Percentiles rank a stretch among this genome's conserved stretches.
Conservation (phyloP, 2,888 invertebrate species). For the Barypeithes pellucidus region DNA sequence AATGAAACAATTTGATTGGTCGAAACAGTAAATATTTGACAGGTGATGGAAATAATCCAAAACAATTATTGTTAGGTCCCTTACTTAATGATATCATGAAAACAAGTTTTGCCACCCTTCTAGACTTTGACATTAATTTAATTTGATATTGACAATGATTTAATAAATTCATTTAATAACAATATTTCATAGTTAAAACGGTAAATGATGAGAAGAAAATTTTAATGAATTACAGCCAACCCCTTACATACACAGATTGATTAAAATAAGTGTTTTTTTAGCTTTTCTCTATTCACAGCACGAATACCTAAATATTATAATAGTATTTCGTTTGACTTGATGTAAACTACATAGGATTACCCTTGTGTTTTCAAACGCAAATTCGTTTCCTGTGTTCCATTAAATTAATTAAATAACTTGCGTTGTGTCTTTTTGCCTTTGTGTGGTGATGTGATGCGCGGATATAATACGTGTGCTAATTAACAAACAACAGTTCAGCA, state of each 20-base stretch:
- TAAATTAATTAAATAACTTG: constrained; percentile 34
- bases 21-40: too few species aligned
- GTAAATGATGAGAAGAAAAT: too few species aligned
- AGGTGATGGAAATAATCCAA: too few species aligned
- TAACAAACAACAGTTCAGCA: constrained; percentile 18
- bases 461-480: constrained; percentile 19
- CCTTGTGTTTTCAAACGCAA: constrained; percentile 16
- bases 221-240: neutral
- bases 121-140: too few species aligned
- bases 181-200: too few species aligned
- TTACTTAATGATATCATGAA: too few species aligned
- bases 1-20: too few species aligned
- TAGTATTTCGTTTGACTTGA: neutral
- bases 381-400: constrained; percentile 22
- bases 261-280: neutral
- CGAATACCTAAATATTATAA: constrained; percentile 7
- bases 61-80: too few species aligned
- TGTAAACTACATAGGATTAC: constrained; percentile 1
- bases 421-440: constrained; percentile 27
- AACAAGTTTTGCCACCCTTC: too few species aligned
- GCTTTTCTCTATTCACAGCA: neutral
- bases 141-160: too few species aligned
- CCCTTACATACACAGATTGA: neutral
- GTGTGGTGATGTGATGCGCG: constrained; percentile 4
- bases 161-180: too few species aligned